Base-by-base conservation (phyloP, 2,797 vertebrate genomes). In the Odontamblyopus lacepedii region DNA sequence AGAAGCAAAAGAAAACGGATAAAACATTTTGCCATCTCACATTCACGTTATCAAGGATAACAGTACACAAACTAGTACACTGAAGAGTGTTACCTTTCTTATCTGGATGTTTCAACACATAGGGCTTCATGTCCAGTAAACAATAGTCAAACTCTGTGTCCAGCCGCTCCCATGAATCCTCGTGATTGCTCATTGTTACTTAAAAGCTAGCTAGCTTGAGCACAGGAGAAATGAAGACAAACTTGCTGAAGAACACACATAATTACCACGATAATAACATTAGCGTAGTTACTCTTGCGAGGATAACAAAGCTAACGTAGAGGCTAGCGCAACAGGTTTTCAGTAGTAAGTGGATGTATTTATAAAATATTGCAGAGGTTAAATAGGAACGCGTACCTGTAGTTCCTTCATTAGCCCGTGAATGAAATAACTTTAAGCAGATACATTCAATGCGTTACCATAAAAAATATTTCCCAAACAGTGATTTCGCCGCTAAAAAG, bases 71-170 rank as follows among this genome's bases (percentile, higher is more conserved):
- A 18, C 16, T 30, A 61, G 26, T 48, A 59, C 3, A 29, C 26
- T 5, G 3, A 30, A 1, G 16, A 63, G 8, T 5, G 59, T 85
- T 91, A 98, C 98, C 98, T 93, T 94, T 92, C 70, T 90, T 95
- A 35, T 90, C 90, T 18, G 91, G 78, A n/a, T 96, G 90, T 75
- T 95, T 97, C 6, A 97, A 92, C 32, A 98, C 95, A 69, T 93
- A 94, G 0, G 96, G 96, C 81, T 98, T 99, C 95, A 99, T 96
- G 72, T 98, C 96, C 66, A 95, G 91, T 9, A 98, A 85, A 63
- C 87, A 94, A 75, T 93, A 92, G 83, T 98, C 96, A 88, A 99
- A 96, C 68, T 98, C 96, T 0, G 92, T 89, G 75, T 99, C 96
- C 80, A 99, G 76, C 50, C 88, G 93, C 26, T 95, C 95, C 92